A percentile compares a stretch with the other conserved stretches of the same genome.
Conservation (phyloP, 2,113 vertebrate species). For the Austrofundulus limnaeus region DNA sequence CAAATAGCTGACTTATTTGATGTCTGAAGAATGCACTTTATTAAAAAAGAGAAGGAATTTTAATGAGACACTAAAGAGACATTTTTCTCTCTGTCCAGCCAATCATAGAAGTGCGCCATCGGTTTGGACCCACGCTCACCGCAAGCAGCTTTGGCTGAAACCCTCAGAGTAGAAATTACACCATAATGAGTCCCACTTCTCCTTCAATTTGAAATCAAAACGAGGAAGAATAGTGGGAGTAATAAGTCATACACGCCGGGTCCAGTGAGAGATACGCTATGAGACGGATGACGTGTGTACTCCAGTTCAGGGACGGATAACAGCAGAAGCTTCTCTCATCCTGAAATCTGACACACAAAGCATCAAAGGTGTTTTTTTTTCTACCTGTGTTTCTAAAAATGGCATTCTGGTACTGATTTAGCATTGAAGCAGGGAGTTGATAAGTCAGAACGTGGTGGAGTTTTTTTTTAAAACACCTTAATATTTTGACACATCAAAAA, state of each 20-base stretch:
- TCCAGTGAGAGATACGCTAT: constrained; percentile 11
- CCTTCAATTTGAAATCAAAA: constrained; percentile 24
- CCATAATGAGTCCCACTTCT: constrained; percentile 38
- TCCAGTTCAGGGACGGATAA: constrained; percentile 8
- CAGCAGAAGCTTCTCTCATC: constrained; percentile 6
- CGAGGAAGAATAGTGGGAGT: constrained; percentile 49
- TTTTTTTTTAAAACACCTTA: constrained; percentile 24
- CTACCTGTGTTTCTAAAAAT: constrained; percentile 14
- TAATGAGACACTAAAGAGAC: constrained; percentile 24
- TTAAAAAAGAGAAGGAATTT: constrained; percentile 25
- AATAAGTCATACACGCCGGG: constrained; percentile 42
- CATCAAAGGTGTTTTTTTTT: not conserved
- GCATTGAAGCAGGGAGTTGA: constrained; percentile 15
- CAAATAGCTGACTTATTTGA: no score
- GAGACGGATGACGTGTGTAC: constrained; percentile 29
- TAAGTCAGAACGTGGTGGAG: constrained; percentile 34
- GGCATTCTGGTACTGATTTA: not conserved
- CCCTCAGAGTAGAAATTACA: constrained; percentile 47
- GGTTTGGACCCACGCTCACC: constrained; percentile 50
- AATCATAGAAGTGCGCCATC: constrained; percentile 29
- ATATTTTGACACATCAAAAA: constrained; percentile 44
- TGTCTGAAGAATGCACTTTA: no score
- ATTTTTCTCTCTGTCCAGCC: constrained; percentile 30
- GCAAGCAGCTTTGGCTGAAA: constrained; percentile 62
- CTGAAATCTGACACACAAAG: constrained; percentile 11